Conservation (phyloP, 2,113 vertebrate species). For the Azemiops feae region DNA sequence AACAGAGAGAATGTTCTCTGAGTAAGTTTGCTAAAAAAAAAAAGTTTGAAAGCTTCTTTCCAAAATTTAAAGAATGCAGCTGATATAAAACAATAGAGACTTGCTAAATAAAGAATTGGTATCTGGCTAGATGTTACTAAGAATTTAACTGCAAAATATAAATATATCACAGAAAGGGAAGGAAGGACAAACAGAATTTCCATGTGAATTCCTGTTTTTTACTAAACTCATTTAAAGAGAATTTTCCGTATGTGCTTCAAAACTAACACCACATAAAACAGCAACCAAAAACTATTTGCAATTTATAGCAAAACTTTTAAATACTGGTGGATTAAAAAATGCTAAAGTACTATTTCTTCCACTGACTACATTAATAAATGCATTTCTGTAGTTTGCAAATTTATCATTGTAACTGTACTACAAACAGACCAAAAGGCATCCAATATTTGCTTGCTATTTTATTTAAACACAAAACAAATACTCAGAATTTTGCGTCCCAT, state of each 20-base stretch:
- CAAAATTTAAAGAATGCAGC: neutral
- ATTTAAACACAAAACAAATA: conserved; percentile 40
- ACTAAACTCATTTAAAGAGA: neutral
- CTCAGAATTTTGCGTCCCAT: conserved; percentile 16
- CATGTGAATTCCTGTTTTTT: neutral
- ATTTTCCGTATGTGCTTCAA: neutral
- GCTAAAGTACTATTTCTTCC: conserved; percentile 1
- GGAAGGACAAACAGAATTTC: neutral
- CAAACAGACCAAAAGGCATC: neutral
- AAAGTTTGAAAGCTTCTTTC: neutral
- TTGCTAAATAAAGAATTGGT: neutral
- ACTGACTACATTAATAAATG: conserved; percentile 15
- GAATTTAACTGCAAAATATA: neutral
- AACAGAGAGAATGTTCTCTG: neutral
- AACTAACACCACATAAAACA: neutral
- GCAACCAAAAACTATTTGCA: neutral
- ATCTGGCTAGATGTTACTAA: neutral
- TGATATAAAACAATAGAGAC: neutral
- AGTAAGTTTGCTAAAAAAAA: neutral
- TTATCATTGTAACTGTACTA: conserved; percentile 13
- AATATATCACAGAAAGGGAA: neutral
- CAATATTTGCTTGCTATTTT: neutral
- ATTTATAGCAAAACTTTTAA: neutral
- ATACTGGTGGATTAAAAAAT: conserved; percentile 24
- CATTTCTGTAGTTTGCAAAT: conserved; percentile 26